A percentile compares a stretch with the other conserved stretches of the same genome.
These are phyloP conservation scores for Lathamus discolor DNA, from an alignment of 2,113 vertebrate genomes.

Conservation along the genomic window DNA sequence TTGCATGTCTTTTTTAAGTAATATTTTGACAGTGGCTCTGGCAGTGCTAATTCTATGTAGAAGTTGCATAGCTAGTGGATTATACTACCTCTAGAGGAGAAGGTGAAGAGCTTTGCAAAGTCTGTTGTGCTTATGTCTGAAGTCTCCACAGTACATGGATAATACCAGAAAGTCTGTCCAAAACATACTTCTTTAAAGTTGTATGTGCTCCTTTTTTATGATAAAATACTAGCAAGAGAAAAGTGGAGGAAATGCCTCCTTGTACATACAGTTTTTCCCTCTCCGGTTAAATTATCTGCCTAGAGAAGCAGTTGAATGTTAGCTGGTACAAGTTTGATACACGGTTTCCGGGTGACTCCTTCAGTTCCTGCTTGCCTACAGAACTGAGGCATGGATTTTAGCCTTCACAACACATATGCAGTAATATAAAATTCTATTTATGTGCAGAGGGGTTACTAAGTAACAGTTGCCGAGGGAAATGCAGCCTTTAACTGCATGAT, in stretches of 20 bases:
- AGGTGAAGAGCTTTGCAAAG: not conserved
- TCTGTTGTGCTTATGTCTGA: not conserved
- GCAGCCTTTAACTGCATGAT: conserved; percentile 8
- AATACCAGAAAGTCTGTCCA: not conserved
- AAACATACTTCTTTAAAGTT: not conserved
- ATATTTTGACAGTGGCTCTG: not conserved
- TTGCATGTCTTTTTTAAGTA: not conserved
- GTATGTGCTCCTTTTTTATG: not conserved
- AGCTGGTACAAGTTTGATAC: not conserved
- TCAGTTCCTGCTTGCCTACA: not conserved
- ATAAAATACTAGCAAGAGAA: not conserved
- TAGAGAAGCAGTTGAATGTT: not conserved
- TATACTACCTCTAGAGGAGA: not conserved
- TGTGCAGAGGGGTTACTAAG: conserved; percentile 52
- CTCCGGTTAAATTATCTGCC: not conserved
- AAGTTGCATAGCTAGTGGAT: not conserved
- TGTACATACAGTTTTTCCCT: not conserved
- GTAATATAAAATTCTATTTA: conserved; percentile 52
- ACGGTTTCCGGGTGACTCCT: not conserved
- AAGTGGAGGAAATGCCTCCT: not conserved
- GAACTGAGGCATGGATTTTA: not conserved
- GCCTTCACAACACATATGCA: not conserved
- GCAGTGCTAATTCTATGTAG: not conserved
- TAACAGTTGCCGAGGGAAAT: conserved; percentile 63
- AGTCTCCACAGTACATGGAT: not conserved